Base-by-base conservation (phyloP, 2,797 vertebrate species). In the Antennarius maculatus region DNA sequence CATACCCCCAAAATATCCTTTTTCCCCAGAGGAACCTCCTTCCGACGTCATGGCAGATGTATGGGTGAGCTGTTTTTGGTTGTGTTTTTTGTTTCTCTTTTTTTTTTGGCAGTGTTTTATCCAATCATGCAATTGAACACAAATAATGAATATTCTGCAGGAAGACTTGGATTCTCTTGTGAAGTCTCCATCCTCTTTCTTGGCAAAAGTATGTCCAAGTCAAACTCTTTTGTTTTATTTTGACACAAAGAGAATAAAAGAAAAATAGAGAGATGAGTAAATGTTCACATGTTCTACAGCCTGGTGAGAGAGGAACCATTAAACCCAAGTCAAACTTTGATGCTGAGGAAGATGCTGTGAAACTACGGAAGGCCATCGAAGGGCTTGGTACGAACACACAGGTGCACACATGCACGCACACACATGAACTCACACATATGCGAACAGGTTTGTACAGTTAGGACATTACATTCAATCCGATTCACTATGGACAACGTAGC, bases 341-440 rank as follows among this genome's bases (percentile, higher is more conserved):
- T 68, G 85, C 92, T 2, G 70, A 66, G 0, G 85, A 75, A 7
- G 95, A 95, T 74, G 94, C 85, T 5, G 84, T 81, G n/a, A 86
- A 81, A 7, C 70, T 96, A 59, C 89, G 51, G 31, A 87, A 92
- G 47, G 94, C 94, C 42, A 91, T 95, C 1, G 65, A 84, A 60
- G 95, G 94, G 77, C 2, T 95, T 7, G 94, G 94, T 95, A 78
- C 1, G 2, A 1, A 43, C 0, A 41, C 39, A 39, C 37, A 39
- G 2, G 11, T 2, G 11, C 15, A 55, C 48, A 5, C 34, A 17
- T 12, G 45, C 16, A 53, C 16, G 17, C 6, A 27, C 15, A 54
- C 46, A 65, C 29, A 46, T 8, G 14, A 11, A 69, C 45, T 45
- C 27, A 60, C 42, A 15, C 42, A 15, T 13, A 43, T 15, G 14